These are phyloP conservation scores for Odontomachus brunneus DNA, from an alignment of 1,140 invertebrate species.

Conservation along the genomic window DNA sequence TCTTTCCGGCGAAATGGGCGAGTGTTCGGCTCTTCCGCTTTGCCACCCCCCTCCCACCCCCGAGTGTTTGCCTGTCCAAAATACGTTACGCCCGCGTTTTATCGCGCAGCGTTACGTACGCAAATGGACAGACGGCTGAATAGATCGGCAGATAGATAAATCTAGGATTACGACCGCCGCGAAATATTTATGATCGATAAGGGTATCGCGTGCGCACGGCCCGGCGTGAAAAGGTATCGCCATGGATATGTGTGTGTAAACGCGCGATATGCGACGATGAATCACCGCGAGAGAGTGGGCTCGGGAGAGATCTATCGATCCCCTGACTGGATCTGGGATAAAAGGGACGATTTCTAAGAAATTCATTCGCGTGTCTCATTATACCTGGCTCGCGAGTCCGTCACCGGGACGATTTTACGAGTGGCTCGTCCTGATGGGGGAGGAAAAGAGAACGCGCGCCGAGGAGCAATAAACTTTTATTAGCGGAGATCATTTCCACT, in stretches of 20 bases:
- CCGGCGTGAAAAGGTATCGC: slow-evolving; percentile 31
- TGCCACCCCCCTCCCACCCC: not conserved
- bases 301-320: not conserved
- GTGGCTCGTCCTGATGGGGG: not conserved
- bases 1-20: slow-evolving; percentile 42
- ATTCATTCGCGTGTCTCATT: slow-evolving; percentile 4
- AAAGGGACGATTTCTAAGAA: not conserved
- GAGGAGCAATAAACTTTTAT: not conserved
- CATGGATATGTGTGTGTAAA: slow-evolving; percentile 32
- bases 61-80: slow-evolving; percentile 2
- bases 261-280: not conserved
- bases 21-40: slow-evolving; percentile 22
- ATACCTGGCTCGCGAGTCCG: not conserved
- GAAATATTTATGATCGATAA: slow-evolving; percentile 46
- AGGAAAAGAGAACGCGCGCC: not conserved
- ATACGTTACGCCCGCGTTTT: slow-evolving; percentile 10
- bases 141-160: slow-evolving; percentile 22
- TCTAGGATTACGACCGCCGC: slow-evolving; percentile 14
- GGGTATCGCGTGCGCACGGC: slow-evolving; percentile 6
- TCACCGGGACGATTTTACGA: not conserved
- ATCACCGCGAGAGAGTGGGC: not conserved
- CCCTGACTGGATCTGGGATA: not conserved
- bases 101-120: not conserved
- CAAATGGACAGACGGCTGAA: slow-evolving; percentile 18
- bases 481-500: not conserved